These are phyloP conservation scores for Pagrus major DNA, from an alignment of 2,113 vertebrate genomes.

Conservation along the genomic window DNA sequence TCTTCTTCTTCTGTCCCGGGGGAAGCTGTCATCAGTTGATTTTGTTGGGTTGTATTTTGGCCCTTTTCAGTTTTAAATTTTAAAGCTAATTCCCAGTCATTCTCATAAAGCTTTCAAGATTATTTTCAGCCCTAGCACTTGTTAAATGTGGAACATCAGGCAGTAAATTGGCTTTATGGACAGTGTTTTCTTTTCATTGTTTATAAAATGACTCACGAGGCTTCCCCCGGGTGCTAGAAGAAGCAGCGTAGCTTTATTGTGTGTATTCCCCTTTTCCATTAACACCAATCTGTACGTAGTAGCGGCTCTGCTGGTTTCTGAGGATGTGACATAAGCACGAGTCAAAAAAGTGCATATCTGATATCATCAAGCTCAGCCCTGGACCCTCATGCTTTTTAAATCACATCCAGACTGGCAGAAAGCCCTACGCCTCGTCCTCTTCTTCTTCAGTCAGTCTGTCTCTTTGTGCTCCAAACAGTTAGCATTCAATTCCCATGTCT, in stretches of 20 bases:
- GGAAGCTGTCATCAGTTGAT: constrained; percentile 2
- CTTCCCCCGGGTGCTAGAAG: constrained; percentile 4
- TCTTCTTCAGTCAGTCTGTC: constrained; percentile 9
- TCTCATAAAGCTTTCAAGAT: background rate
- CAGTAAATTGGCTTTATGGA: constrained; percentile 28
- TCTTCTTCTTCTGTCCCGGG: constrained; percentile 10
- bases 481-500: constrained; percentile 41
- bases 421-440: constrained; percentile 32
- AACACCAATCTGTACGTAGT: background rate
- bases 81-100: background rate
- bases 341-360: constrained; percentile 30
- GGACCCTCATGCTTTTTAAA: constrained; percentile 22
- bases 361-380: constrained; percentile 30
- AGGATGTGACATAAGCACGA: constrained; percentile 24
- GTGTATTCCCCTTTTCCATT: background rate
- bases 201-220: background rate
- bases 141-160: background rate
- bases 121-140: background rate
- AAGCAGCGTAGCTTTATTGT: constrained; percentile 1
- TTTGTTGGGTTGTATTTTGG: background rate
- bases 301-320: constrained; percentile 34
- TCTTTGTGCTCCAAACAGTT: constrained; percentile 37
- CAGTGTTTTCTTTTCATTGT: background rate
- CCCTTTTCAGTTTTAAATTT: background rate
- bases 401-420: constrained; percentile 29